Percentiles rank a stretch among this genome's conserved stretches.
Conservation (phyloP, 2,888 invertebrate species). For the Pandemis cinnamomeana region DNA sequence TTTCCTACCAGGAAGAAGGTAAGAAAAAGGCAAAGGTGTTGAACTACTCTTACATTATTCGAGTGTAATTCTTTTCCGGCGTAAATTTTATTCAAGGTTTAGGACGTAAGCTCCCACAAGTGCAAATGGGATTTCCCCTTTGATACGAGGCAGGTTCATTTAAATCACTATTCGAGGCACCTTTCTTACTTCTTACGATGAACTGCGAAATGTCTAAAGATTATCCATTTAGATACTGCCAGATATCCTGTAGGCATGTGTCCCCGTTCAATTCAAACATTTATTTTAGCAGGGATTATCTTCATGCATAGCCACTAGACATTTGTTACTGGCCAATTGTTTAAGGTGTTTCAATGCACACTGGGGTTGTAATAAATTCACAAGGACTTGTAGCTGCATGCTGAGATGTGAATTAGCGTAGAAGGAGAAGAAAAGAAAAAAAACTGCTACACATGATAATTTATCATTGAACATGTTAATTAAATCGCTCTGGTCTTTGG, state of each 20-base stretch:
- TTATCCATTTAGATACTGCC: conserved; percentile 59
- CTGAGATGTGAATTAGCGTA: not conserved
- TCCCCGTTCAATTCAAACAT: not conserved
- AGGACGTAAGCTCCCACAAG: conserved; percentile 27
- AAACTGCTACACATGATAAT: not conserved
- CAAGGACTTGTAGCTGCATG: not conserved
- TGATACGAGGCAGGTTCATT: conserved; percentile 17
- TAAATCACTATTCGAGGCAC: conserved; percentile 14
- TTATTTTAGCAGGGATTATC: not conserved
- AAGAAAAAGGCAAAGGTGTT: conserved; percentile 15
- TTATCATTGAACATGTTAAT: no score
- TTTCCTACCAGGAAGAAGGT: not conserved
- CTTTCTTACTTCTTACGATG: conserved; percentile 59
- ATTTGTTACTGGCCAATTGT: no score
- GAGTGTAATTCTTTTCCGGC: conserved; percentile 25
- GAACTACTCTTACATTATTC: conserved; percentile 26
- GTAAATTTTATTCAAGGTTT: conserved; percentile 26
- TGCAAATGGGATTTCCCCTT: conserved; percentile 29
- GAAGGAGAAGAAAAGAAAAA: not conserved
- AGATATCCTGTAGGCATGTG: not conserved
- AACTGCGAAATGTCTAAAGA: conserved; percentile 63
- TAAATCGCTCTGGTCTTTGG: no score
- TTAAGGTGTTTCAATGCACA: not conserved
- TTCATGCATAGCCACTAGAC: not conserved
- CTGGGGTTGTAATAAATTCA: not conserved